Evolutionary conservation across 2,888 invertebrate species (phyloP).

Genomic region (Lithophane ornitopus): DNA sequence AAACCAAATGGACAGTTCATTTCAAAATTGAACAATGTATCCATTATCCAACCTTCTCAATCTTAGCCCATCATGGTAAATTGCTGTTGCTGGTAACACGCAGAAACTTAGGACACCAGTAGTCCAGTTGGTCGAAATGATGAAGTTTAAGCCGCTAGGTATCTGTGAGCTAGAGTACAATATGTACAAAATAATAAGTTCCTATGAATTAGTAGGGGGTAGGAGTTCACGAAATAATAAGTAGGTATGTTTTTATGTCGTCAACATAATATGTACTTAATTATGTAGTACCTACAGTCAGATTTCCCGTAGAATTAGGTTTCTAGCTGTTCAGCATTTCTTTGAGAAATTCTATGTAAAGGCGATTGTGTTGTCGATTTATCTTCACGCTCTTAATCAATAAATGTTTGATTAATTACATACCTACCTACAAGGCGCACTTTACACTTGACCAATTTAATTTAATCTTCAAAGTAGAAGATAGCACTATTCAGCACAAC

Average conservation of each 20-base stretch:
- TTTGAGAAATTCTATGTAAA: constrained; percentile 16
- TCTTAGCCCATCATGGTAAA: too few species aligned
- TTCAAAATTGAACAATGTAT: not conserved
- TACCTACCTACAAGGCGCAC: constrained; percentile 11
- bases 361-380: constrained; percentile 31
- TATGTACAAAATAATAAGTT: not conserved
- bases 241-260: too few species aligned
- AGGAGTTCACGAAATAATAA: not conserved
- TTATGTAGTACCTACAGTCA: not conserved
- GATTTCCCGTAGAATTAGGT: not conserved
- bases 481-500: not conserved
- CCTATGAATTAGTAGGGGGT: not conserved
- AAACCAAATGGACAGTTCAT: not conserved
- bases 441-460: constrained; percentile 6
- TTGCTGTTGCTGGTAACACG: not conserved
- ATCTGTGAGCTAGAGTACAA: not conserved
- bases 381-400: constrained; percentile 57
- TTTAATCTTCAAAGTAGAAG: not conserved
- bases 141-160: not conserved
- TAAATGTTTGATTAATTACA: constrained; percentile 50
- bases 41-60: not conserved
- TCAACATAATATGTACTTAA: not conserved
- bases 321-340: constrained; percentile 3
- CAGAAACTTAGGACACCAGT: not conserved
- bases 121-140: not conserved